phyloP scores from a whole-genome alignment of 2,113 vertebrate species.

The Phalacrocorax pelagicus region DNA sequence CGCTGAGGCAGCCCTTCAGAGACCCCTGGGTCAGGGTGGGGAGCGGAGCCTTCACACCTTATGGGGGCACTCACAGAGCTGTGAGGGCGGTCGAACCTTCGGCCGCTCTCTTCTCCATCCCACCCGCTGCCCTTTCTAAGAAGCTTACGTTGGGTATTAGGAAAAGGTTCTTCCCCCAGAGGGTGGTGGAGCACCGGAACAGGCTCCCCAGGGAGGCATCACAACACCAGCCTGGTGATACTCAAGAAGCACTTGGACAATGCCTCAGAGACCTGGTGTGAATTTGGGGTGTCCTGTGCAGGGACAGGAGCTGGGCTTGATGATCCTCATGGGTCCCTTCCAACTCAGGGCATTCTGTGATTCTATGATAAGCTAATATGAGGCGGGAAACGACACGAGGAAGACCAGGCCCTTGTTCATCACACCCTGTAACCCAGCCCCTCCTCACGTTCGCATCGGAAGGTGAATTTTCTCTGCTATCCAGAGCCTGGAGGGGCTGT shows the following conservation, averaged over 20 bases:
- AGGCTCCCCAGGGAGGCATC: no score
- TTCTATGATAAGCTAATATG: not conserved
- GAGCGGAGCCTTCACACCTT: not conserved
- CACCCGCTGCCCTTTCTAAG: accelerated
- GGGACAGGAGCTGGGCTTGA: no score
- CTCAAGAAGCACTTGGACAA: no score
- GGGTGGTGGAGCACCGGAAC: no score
- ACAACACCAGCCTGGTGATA: no score
- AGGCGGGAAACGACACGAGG: not conserved
- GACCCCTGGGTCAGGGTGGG: accelerated
- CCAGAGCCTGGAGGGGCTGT: not conserved
- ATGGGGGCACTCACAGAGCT: accelerated
- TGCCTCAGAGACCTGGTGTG: no score
- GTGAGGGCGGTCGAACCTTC: no score
- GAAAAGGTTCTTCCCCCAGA: no score
- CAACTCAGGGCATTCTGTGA: no score
- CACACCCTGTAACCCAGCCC: not conserved
- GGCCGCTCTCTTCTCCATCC: not conserved
- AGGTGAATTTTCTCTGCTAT: not conserved
- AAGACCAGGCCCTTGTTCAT: accelerated
- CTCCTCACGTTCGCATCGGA: accelerated
- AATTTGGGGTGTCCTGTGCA: no score
- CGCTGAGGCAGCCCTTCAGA: not conserved
- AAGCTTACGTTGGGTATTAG: no score
- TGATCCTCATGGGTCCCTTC: no score